phyloP scores from a whole-genome alignment of 2,113 vertebrate genomes.

The Marmota flaviventris region DNA sequence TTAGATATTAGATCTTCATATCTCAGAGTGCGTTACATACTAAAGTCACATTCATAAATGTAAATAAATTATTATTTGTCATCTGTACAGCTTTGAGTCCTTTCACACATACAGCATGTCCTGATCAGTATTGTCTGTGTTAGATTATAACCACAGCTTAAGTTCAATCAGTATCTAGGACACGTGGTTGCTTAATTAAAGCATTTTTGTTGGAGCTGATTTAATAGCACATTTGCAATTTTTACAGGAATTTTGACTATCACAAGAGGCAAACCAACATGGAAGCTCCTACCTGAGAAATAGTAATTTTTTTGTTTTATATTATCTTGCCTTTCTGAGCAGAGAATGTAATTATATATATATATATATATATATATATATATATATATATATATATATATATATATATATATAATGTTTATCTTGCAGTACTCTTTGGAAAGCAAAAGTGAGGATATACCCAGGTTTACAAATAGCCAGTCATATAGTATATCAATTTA shows the following conservation, averaged over 20 bases:
- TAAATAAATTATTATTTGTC: slow-evolving; percentile 57
- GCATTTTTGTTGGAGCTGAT: slow-evolving; percentile 43
- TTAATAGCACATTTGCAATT: slow-evolving; percentile 60
- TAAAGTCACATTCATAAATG: slow-evolving; percentile 12
- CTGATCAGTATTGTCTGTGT: slow-evolving; percentile 22
- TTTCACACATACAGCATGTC: slow-evolving; percentile 17
- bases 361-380: too few relatives aligned
- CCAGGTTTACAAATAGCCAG: slow-evolving; percentile 57
- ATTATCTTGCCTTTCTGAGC: slow-evolving; percentile 43
- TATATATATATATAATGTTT: neutral
- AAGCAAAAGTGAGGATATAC: neutral
- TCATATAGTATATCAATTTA: neutral
- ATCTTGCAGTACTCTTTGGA: slow-evolving; percentile 38
- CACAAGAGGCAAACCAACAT: slow-evolving; percentile 47
- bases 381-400: too few relatives aligned
- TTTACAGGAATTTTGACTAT: slow-evolving; percentile 37
- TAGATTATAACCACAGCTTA: slow-evolving; percentile 50
- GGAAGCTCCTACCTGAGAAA: slow-evolving; percentile 1
- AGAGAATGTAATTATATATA: neutral
- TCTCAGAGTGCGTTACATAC: neutral
- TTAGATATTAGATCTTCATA: neutral
- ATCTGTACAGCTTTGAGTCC: neutral
- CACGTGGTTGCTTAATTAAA: slow-evolving; percentile 63
- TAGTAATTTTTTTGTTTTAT: neutral
- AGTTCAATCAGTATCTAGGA: slow-evolving; percentile 30